phyloP scores from a whole-genome alignment of 2,113 vertebrate species.

The Phylloscopus trochiloides region DNA sequence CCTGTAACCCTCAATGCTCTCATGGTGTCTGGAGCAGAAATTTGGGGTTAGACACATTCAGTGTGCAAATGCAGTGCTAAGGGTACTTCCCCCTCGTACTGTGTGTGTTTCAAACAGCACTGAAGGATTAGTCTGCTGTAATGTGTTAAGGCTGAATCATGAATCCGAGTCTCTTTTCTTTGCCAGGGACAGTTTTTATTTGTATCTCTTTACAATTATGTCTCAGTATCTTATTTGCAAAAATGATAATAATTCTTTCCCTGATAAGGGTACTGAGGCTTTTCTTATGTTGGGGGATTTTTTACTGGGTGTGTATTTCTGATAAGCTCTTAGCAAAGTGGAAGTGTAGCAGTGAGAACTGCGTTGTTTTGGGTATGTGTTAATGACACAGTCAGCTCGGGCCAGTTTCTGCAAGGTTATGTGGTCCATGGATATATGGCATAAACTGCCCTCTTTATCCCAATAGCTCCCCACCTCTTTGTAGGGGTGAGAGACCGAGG shows the following conservation, averaged over 20 bases:
- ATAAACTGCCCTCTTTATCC: not conserved
- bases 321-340: not conserved
- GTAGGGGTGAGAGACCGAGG: not conserved
- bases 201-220: not conserved
- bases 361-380: not conserved
- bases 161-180: not conserved
- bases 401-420: not conserved
- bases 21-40: not conserved
- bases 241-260: not conserved
- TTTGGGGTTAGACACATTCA: not conserved
- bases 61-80: not conserved
- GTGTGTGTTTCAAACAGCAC: not conserved
- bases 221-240: not conserved
- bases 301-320: not conserved
- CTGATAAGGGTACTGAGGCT: not conserved
- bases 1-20: not conserved
- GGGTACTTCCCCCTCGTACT: not conserved
- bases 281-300: not conserved
- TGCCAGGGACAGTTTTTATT: not conserved
- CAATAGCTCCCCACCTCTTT: rapidly evolving
- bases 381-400: not conserved
- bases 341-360: not conserved
- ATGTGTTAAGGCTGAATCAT: not conserved
- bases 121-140: not conserved
- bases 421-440: not conserved